phyloP scores from a whole-genome alignment of 35 echinoderm and acorn worm genomes.

The Lytechinus pictus region DNA sequence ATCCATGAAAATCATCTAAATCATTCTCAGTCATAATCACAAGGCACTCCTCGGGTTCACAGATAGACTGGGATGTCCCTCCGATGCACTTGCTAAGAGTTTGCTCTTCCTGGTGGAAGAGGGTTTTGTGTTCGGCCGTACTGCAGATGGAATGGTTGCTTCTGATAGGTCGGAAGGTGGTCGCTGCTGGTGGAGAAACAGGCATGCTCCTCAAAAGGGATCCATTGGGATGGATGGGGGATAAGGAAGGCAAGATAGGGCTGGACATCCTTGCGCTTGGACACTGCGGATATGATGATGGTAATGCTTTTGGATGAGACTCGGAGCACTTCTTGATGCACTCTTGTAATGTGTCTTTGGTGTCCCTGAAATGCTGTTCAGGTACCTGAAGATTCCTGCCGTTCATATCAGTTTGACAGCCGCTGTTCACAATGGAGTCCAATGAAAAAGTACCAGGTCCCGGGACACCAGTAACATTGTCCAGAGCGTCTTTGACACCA shows the following conservation, averaged over 20 bases:
- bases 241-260: slow-evolving; percentile 21
- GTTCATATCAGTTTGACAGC: neutral
- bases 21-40: slow-evolving; percentile 7
- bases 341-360: neutral
- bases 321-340: neutral
- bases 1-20: neutral
- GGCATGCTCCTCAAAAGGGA: neutral
- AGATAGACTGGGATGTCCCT: neutral
- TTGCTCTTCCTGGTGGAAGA: neutral
- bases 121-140: neutral
- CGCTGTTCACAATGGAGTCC: neutral
- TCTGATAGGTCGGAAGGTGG: neutral
- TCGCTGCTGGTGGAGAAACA: neutral
- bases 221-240: neutral
- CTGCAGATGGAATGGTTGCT: neutral
- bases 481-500: neutral
- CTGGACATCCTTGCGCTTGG: slow-evolving; percentile 3
- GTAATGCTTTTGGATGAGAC: neutral
- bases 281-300: neutral
- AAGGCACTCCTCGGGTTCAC: slow-evolving; percentile 12
- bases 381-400: neutral
- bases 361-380: neutral
- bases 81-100: neutral
- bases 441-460: neutral
- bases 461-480: neutral